A percentile compares a stretch with the other conserved stretches of the same genome.
Evolutionary conservation across 2,888 invertebrate species (phyloP).

Genomic region (Apotomis betuletana): DNA sequence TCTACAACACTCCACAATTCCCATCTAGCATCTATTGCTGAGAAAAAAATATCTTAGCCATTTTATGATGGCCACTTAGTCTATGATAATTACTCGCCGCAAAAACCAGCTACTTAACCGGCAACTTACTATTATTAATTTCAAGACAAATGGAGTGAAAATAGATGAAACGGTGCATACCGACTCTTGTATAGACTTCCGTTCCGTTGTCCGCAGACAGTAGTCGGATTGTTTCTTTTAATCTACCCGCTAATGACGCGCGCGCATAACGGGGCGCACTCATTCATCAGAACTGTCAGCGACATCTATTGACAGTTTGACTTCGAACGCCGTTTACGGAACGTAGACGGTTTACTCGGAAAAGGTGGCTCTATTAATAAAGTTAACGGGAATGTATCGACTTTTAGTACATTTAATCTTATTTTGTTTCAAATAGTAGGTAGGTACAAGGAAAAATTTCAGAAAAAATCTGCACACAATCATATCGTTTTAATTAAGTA

Average conservation of each 20-base stretch:
- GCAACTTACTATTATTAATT: conserved; percentile 38
- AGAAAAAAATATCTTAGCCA: background rate
- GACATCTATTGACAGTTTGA: conserved; percentile 80
- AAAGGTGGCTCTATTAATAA: conserved; percentile 28
- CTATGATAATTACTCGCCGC: conserved; percentile 16
- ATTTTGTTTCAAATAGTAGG: too few species aligned
- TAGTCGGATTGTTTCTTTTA: conserved; percentile 76
- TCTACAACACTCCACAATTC: too few species aligned
- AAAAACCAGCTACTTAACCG: conserved; percentile 35
- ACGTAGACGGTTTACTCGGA: conserved; percentile 40
- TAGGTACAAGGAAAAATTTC: too few species aligned
- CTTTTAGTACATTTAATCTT: background rate
- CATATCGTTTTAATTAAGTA: too few species aligned
- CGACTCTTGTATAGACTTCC: conserved; percentile 71
- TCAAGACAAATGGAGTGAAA: conserved; percentile 47
- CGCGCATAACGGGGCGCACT: conserved; percentile 72
- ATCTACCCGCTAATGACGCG: conserved; percentile 57
- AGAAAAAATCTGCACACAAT: too few species aligned
- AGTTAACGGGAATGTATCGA: conserved; percentile 11
- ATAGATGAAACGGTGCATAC: conserved; percentile 57
- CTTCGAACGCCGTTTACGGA: conserved; percentile 64
- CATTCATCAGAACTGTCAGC: conserved; percentile 80
- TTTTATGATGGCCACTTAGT: conserved; percentile 5
- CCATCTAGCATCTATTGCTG: too few species aligned
- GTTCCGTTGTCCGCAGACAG: conserved; percentile 65